Base-by-base conservation (phyloP, 2,888 invertebrate genomes). In the Thera britannica region DNA sequence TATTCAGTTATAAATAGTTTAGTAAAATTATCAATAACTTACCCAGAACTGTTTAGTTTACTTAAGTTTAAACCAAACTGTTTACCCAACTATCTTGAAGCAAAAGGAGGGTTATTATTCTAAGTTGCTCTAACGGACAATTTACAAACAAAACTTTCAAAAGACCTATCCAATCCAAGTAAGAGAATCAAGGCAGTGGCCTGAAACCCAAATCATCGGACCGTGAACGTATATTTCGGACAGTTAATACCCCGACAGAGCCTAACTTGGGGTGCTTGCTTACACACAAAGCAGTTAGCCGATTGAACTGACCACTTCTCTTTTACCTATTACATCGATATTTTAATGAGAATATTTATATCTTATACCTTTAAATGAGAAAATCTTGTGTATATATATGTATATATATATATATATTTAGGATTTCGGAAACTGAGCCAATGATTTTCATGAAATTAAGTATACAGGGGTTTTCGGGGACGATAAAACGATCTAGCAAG, bases 161-260 rank as follows among this genome's bases (percentile, higher is more conserved):
- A 62, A 58, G 55, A 55, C 59, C 44, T 66, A 62, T 61, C 52
- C 57, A 65, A 60, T 52, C 61, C 62, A 44, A 62, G 65, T 62
- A 69, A 57, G 63, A 63, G 67, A 70, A 58, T 62, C 58, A 58
- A 66, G 57, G 62, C 60, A 63, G 52, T 61, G 59, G 62, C 44
- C 61, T 51, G 59, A 62, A 55, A 64, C 60, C 38, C 55, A 46
- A 36, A 36, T 57, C 62, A 55, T 62, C 62, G 56, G 67, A 70
- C 66, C 68, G 70, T 63, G 11, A 60, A 36, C 58, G 67, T 69
- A 68, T 65, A 69, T 68, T 66, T 65, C 55, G 70, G 68, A 69
- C 67, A 71, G 65, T 67, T 70, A 64, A 69, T 69, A 63, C 56
- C 66, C 70, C 63, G 60, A 54, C 57, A 60, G 55, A 58, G 54